Base-by-base conservation (phyloP, 1,140 invertebrate genomes). In the Lordiphosa mommai region DNA sequence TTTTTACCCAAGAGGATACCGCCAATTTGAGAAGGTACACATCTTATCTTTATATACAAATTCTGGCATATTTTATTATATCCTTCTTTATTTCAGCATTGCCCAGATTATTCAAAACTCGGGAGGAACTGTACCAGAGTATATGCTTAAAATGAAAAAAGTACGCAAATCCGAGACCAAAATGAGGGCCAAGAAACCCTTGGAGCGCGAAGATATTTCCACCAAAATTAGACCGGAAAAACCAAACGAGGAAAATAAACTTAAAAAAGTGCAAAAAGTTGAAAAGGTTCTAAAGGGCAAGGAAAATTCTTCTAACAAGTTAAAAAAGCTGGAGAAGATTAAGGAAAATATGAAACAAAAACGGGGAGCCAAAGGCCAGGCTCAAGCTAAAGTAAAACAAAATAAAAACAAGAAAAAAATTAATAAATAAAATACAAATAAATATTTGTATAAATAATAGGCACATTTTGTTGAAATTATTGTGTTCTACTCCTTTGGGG, bases 1-100 rank as follows among this genome's bases (percentile, higher is more conserved):
- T 97, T 90, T 99, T 98, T 84, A 98, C 98, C 1, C 92, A 95
- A 84, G 92, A 95, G 44, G 98, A 99, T 90, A 92, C 92, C 8
- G 88, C 91, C 4, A 94, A 96, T 91, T 91, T 98, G 17, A 91
- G 94, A 87, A 96, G 94, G 96, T 96, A 90, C 74, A 36, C 40
- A 30, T 14, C 1, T 10, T 1, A 13, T 0, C 0, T 0, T 6
- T 6, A 8, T 29, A 7, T 7, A 2, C 4, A 4, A 9, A 34
- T 44, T 33, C 8, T 17, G 33, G 14, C 2, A 36, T 23, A 34
- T 16, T 1, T 57, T 20, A 49, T 0, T 6, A 5, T 2, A 3
- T 29, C 5, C 30, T 23, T 20, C 10, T 8, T 47, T 2, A 46
- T 51, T 4, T 0, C 37, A 97, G 96, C 80, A 96, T 98, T 87